phyloP scores from a whole-genome alignment of 2,113 vertebrate genomes.

The Glareola pratincola region DNA sequence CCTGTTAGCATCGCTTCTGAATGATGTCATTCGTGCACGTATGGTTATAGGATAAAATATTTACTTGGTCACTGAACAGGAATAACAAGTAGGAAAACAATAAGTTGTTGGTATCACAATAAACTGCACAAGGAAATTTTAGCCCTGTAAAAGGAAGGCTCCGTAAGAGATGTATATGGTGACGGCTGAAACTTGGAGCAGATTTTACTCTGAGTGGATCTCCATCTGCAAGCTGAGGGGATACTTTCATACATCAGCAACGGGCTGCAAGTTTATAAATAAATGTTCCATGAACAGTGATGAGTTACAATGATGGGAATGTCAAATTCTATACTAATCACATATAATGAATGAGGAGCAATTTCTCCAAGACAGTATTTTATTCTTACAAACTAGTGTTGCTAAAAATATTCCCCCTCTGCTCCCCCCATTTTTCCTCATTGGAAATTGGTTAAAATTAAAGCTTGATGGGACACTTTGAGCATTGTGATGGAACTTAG shows the following conservation, averaged over 20 bases:
- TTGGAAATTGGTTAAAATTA: neutral
- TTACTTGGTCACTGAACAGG: neutral
- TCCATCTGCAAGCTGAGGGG: neutral
- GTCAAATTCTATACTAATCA: neutral
- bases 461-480: neutral
- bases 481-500: neutral
- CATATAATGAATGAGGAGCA: neutral
- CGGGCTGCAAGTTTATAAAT: neutral
- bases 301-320: neutral
- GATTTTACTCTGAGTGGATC: neutral
- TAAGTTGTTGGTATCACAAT: neutral
- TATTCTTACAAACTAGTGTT: neutral
- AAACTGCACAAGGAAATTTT: neutral
- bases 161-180: neutral
- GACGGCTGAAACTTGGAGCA: neutral
- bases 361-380: neutral
- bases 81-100: neutral
- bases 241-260: neutral
- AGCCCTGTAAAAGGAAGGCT: neutral
- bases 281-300: neutral
- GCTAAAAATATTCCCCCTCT: neutral
- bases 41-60: neutral
- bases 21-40: neutral
- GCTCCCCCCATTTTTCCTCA: neutral
- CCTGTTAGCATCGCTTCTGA: neutral